Evolutionary conservation across 2,113 vertebrate genomes (phyloP).

Genomic region (Phoxinus phoxinus): DNA sequence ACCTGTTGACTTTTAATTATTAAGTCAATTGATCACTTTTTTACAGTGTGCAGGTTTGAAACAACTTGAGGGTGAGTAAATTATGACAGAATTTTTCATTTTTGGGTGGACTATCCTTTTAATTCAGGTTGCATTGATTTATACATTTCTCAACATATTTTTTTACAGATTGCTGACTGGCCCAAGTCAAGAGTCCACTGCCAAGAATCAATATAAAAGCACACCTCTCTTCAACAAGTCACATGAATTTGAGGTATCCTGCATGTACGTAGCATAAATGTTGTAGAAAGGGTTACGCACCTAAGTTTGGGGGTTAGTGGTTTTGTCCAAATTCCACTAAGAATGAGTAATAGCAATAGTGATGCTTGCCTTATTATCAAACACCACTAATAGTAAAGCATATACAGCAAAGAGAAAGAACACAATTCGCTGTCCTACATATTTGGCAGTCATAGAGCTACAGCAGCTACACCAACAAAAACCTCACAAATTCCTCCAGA

Average conservation of each 20-base stretch:
- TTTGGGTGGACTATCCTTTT: too few species aligned
- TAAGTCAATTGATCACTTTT: too few species aligned
- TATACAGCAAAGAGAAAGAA: not conserved
- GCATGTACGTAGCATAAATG: not conserved
- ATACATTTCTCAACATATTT: too few species aligned
- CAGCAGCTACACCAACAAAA: slow-evolving; percentile 12
- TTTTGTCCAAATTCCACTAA: not conserved
- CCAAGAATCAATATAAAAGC: not conserved
- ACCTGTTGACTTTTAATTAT: too few species aligned
- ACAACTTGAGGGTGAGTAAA: too few species aligned
- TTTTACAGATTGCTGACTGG: not conserved
- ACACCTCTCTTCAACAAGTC: not conserved
- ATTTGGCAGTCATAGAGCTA: not conserved
- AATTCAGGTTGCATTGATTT: too few species aligned
- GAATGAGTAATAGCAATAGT: not conserved
- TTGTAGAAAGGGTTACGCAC: not conserved
- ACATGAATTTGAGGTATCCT: not conserved
- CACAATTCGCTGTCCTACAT: not conserved
- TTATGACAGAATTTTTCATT: too few species aligned
- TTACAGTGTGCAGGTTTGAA: too few species aligned
- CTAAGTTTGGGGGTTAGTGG: not conserved
- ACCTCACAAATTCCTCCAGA: slow-evolving; percentile 4
- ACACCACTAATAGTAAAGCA: not conserved
- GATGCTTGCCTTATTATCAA: not conserved
- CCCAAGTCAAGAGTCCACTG: not conserved